phyloP scores from a whole-genome alignment of 1,140 invertebrate genomes.

The Odontomachus brunneus region DNA sequence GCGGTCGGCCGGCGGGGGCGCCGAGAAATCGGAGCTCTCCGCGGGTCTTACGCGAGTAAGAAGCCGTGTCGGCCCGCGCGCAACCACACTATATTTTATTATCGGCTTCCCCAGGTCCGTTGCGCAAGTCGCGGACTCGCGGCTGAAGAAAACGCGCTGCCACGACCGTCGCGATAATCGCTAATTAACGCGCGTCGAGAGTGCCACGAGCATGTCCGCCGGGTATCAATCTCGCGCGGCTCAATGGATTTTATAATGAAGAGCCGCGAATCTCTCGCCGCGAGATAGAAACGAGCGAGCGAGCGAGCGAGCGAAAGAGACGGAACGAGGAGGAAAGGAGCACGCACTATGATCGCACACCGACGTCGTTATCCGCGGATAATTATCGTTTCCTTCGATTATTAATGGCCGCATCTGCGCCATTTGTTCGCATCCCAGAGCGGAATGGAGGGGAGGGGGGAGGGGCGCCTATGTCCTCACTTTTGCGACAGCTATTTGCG shows the following conservation, averaged over 20 bases:
- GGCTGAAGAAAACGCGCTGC: slow-evolving; percentile 15
- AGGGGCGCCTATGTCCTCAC: neutral
- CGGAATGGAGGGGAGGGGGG: too few relatives aligned
- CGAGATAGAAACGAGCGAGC: too few relatives aligned
- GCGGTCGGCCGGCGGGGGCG: too few relatives aligned
- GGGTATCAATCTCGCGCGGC: slow-evolving; percentile 2
- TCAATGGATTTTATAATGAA: slow-evolving; percentile 37
- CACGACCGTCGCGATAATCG: slow-evolving; percentile 29
- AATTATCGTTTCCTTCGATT: neutral
- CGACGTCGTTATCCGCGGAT: neutral
- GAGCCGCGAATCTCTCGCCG: neutral
- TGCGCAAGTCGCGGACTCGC: slow-evolving; percentile 43
- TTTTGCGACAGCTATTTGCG: neutral
- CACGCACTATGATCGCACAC: neutral
- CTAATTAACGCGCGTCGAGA: slow-evolving; percentile 44
- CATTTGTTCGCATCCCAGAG: neutral
- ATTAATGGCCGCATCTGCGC: neutral
- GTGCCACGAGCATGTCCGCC: slow-evolving; percentile 3
- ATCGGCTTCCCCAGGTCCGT: neutral
- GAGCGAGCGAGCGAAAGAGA: too few relatives aligned
- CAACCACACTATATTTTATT: slow-evolving; percentile 48
- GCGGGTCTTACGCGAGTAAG: slow-evolving; percentile 18
- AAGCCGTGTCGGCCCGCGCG: neutral
- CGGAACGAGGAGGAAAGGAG: neutral
- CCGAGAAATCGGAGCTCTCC: slow-evolving; percentile 14